Evolutionary conservation across 2,888 invertebrate species (phyloP).

Genomic region (Acleris emargana): DNA sequence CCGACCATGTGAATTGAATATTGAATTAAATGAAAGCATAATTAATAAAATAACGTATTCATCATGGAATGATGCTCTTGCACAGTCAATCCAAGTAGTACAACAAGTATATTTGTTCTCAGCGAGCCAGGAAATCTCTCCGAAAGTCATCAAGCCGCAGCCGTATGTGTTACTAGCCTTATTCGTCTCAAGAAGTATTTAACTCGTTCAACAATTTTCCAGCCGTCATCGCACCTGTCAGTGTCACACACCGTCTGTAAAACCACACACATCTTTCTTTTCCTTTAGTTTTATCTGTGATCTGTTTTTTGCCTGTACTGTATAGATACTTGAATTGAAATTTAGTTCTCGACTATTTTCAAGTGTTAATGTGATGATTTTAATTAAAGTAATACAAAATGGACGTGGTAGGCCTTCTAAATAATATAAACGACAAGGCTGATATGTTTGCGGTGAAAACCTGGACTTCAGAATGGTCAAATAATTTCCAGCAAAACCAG

Average conservation of each 20-base stretch:
- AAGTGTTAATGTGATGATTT: conserved; percentile 40
- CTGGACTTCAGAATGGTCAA: conserved; percentile 78
- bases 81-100: too few species aligned
- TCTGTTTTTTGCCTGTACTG: conserved; percentile 30
- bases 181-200: too few species aligned
- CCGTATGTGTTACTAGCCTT: too few species aligned
- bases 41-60: too few species aligned
- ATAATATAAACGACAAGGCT: conserved; percentile 73
- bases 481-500: conserved; percentile 79
- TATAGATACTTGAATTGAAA: conserved; percentile 23
- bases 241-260: background rate
- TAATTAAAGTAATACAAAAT: conserved; percentile 54
- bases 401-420: conserved; percentile 77
- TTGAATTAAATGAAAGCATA: too few species aligned
- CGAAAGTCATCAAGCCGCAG: too few species aligned
- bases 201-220: too few species aligned
- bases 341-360: conserved; percentile 24
- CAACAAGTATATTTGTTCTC: too few species aligned
- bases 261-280: background rate
- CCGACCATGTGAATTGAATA: too few species aligned
- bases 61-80: too few species aligned
- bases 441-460: conserved; percentile 79
- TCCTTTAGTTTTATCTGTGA: conserved; percentile 26
- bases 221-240: too few species aligned
- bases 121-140: too few species aligned